Conservation (phyloP, 2,113 vertebrate species). For the Dryoscopus gambensis region DNA sequence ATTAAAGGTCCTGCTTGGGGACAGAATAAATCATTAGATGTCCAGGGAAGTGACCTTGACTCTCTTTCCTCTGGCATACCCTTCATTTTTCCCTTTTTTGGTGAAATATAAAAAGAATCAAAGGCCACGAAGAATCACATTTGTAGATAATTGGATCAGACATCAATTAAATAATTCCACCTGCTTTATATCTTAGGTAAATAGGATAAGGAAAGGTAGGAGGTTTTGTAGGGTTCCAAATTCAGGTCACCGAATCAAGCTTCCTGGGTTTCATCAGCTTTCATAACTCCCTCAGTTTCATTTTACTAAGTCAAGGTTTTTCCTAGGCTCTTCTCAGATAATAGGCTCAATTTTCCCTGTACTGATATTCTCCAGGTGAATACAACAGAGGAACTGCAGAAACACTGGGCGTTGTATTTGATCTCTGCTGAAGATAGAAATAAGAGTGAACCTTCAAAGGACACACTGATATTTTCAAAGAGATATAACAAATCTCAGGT, state of each 20-base stretch:
- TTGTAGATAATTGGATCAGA: background rate
- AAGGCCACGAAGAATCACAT: background rate
- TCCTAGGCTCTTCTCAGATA: background rate
- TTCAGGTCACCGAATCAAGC: background rate
- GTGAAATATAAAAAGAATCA: background rate
- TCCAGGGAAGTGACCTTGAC: background rate
- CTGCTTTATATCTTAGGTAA: background rate
- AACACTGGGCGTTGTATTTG: background rate
- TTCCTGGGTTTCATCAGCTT: background rate
- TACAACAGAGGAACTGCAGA: background rate
- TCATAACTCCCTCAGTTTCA: background rate
- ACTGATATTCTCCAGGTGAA: background rate
- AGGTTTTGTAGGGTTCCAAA: background rate
- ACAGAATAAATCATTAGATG: background rate
- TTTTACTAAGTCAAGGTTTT: background rate
- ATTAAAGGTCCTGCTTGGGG: background rate
- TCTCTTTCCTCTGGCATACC: background rate
- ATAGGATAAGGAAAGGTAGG: background rate
- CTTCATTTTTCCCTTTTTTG: background rate
- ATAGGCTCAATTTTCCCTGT: background rate
- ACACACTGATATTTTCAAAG: background rate
- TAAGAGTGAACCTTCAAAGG: background rate
- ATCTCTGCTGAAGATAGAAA: background rate
- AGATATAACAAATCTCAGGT: background rate
- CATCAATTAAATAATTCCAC: background rate